Conservation (phyloP, 2,888 invertebrate genomes). For the Tachina grossa region DNA sequence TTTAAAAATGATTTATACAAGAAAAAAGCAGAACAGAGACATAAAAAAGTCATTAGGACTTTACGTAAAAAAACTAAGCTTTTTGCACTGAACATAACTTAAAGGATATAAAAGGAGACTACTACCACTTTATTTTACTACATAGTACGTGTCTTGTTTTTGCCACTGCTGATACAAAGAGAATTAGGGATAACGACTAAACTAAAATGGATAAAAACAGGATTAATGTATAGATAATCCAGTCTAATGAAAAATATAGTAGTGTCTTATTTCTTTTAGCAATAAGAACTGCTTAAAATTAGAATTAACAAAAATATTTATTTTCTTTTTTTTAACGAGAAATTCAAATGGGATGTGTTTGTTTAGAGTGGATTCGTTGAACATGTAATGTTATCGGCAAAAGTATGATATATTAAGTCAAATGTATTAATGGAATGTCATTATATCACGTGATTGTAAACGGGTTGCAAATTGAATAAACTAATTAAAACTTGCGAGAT, state of each 20-base stretch:
- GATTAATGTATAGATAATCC: neutral
- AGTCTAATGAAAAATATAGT: neutral
- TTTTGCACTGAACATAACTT: constrained; percentile 61
- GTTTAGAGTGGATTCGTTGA: no score
- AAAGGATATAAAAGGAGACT: constrained; percentile 45
- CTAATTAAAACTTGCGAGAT: no score
- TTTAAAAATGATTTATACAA: constrained; percentile 20
- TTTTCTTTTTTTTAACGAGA: no score
- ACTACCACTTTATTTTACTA: constrained; percentile 20
- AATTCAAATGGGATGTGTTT: no score
- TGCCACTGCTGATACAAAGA: constrained; percentile 7
- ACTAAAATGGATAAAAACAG: neutral
- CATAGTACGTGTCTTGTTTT: neutral
- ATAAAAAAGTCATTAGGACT: constrained; percentile 63
- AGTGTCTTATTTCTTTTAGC: no score
- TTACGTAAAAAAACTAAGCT: constrained; percentile 26
- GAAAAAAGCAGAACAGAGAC: constrained; percentile 35
- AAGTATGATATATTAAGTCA: no score
- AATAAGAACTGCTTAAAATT: no score
- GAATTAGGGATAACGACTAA: neutral
- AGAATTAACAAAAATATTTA: no score
- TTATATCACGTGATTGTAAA: no score
- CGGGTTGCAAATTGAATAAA: no score
- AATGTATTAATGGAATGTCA: no score
- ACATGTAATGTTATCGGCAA: no score